Percentiles rank a stretch among this genome's conserved stretches.
Conservation (phyloP, 2,797 vertebrate species). For the Myioborus miniatus region DNA sequence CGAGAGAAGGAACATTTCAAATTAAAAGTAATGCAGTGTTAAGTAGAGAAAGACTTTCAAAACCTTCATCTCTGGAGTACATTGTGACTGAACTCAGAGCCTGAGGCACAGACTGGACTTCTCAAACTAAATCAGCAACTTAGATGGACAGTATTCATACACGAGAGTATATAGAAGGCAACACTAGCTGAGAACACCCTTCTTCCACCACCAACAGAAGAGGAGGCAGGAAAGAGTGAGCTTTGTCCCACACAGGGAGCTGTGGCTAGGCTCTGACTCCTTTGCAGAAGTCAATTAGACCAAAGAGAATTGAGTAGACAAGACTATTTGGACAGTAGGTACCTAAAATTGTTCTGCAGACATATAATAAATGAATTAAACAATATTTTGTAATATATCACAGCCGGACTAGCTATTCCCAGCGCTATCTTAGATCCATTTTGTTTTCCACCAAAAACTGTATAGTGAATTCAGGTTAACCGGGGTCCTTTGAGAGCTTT, state of each 20-base stretch:
- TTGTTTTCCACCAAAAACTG: constrained; percentile 22
- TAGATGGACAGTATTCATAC: neutral
- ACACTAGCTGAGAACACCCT: neutral
- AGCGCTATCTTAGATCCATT: neutral
- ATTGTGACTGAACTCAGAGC: neutral
- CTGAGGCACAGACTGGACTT: neutral
- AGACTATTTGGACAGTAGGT: neutral
- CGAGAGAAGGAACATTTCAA: neutral
- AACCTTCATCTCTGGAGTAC: neutral
- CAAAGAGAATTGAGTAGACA: neutral
- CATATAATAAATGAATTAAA: constrained; percentile 1
- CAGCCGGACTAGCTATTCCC: neutral
- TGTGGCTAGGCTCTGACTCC: constrained; percentile 16
- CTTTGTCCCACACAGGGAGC: neutral
- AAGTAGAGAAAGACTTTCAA: neutral
- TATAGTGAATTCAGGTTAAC: constrained; percentile 25
- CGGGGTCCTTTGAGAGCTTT: neutral
- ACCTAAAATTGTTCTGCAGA: constrained; percentile 1
- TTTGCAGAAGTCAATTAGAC: neutral
- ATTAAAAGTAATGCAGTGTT: neutral
- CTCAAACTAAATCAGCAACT: neutral
- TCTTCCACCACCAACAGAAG: neutral
- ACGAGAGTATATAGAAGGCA: neutral
- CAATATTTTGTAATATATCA: neutral
- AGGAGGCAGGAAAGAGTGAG: neutral